Conservation (phyloP, 2,113 vertebrate genomes). For the Aplodontia rufa region DNA sequence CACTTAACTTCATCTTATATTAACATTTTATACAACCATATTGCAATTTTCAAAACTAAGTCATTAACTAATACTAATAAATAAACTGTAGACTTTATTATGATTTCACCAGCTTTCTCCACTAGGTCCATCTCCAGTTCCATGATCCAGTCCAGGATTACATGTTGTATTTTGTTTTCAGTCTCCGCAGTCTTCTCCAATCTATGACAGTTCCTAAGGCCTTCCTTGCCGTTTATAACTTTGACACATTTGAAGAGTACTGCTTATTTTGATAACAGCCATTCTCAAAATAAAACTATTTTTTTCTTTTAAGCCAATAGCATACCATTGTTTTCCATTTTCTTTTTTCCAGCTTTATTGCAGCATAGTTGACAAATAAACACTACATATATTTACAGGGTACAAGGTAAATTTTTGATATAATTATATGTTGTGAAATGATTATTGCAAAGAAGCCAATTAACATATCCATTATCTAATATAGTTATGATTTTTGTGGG, state of each 20-base stretch:
- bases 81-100: not conserved
- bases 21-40: not conserved
- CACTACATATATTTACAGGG: not conserved
- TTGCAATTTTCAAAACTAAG: not conserved
- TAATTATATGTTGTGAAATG: not conserved
- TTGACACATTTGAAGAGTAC: not conserved
- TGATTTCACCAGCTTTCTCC: not conserved
- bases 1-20: not conserved
- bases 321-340: not conserved
- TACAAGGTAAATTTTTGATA: not conserved
- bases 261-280: not conserved
- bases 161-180: not conserved
- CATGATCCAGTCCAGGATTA: not conserved
- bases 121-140: not conserved
- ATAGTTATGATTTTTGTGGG: not conserved
- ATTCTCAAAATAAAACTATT: constrained; percentile 22
- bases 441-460: not conserved
- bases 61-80: not conserved
- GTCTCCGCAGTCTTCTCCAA: not conserved
- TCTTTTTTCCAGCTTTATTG: not conserved
- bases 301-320: constrained; percentile 13
- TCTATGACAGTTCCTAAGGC: not conserved
- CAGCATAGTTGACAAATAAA: not conserved
- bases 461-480: not conserved
- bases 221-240: not conserved